Base-by-base conservation (phyloP, 2,888 invertebrate species). In the Branchellion lobata region DNA sequence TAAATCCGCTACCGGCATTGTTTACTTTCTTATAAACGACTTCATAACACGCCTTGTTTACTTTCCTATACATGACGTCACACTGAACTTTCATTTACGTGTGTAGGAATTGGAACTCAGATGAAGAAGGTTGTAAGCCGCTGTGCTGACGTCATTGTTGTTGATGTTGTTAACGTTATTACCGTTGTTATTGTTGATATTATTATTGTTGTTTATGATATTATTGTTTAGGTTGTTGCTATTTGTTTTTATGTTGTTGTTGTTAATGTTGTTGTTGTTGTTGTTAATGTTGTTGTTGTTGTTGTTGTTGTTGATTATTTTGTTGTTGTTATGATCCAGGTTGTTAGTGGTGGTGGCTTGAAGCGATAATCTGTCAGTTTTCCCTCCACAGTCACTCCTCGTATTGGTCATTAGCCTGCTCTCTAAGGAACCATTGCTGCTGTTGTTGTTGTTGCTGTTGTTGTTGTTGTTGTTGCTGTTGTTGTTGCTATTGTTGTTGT, bases 151-250 rank as follows among this genome's bases (percentile, higher is more conserved):
- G 5, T 74, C 36, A 40, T 40, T 18, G 36, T 40, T 74, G 29
- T 40, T 74, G 29, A 5, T 40, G 2, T 40, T 21, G 8, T 40
- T 34, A 24, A 33, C 5, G 21, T n/a, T 74, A 14, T 74, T 40
- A 40, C 31, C 36, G 51, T 34, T 74, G 51, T 74, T 74, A 31
- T 27, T 5, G 29, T 33, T 31, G n/a, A 27, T 72, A 72, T 11
- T 31, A 72, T 72, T 72, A 72, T 27, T 72, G 65, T 65, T 65
- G 24, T n/a, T 65, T 29, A 18, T 33, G 14, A n/a, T 34, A 72
- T 31, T 33, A 18, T 72, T 18, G 36, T 29, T 72, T 14, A 11
- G 5, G n/a, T 72, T 33, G 33, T 33, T 72, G n/a, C 11, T 33
- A 31, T 34, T 72, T 18, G 21, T 33, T 11, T 31, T 34, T 11